These are phyloP conservation scores for Orthosia gracilis DNA, from an alignment of 2,888 invertebrate genomes.

Conservation along the genomic window DNA sequence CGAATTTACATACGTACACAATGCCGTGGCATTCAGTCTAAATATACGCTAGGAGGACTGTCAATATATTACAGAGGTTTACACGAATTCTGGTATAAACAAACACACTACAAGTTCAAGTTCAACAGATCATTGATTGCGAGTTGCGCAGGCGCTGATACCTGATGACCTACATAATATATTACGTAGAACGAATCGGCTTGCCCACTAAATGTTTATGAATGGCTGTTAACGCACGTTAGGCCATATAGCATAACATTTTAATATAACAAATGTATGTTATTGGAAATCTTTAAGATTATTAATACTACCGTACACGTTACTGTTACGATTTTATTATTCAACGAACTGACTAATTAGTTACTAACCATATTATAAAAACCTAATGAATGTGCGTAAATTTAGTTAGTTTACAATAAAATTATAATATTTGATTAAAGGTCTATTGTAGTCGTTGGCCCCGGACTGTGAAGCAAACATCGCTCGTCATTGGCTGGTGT, in stretches of 20 bases:
- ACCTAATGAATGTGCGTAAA: constrained; percentile 11
- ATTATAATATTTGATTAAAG: constrained; percentile 45
- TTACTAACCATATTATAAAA: background rate
- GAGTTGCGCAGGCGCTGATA: constrained; percentile 47
- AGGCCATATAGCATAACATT: constrained; percentile 11
- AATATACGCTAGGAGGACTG: background rate
- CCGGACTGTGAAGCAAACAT: constrained; percentile 7
- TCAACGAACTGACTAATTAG: background rate
- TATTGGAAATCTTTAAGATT: background rate
- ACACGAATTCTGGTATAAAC: constrained; percentile 26
- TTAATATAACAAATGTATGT: background rate
- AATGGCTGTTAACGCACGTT: constrained; percentile 13
- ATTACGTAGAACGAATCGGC: constrained; percentile 57
- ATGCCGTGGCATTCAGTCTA: constrained; percentile 9
- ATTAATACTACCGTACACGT: background rate
- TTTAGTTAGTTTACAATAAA: constrained; percentile 21
- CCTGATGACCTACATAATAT: constrained; percentile 63
- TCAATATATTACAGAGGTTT: constrained; percentile 15
- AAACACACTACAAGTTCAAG: constrained; percentile 66
- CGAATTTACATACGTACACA: constrained; percentile 23
- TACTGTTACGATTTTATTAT: background rate
- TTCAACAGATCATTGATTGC: constrained; percentile 51
- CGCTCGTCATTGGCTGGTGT: constrained; percentile 4
- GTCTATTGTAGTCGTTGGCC: constrained; percentile 4
- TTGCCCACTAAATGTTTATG: constrained; percentile 34